phyloP scores from a whole-genome alignment of 2,797 vertebrate species.

The Scolopax bukidnonensis region DNA sequence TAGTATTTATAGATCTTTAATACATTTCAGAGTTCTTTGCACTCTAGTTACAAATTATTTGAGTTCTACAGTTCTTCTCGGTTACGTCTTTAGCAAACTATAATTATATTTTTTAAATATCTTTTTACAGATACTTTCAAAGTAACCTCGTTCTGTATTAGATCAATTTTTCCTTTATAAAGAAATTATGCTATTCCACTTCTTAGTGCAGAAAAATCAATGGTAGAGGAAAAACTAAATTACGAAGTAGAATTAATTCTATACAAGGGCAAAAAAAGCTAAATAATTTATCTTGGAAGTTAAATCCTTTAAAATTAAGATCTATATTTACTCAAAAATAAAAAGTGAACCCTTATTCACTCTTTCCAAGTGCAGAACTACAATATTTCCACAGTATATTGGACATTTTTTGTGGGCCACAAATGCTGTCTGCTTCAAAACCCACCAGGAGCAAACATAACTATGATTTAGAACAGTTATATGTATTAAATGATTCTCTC shows the following conservation, averaged over 20 bases:
- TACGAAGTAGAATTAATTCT: neutral
- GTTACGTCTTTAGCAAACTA: neutral
- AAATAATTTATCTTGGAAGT: neutral
- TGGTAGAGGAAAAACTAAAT: neutral
- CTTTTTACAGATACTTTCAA: neutral
- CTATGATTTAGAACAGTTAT: neutral
- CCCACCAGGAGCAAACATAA: neutral
- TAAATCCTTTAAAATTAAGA: neutral
- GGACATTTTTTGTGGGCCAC: neutral
- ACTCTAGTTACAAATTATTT: neutral
- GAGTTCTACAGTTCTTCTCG: neutral
- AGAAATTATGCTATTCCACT: neutral
- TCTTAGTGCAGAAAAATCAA: conserved; percentile 28
- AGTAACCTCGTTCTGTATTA: neutral
- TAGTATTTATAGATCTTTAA: neutral
- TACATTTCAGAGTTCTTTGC: neutral
- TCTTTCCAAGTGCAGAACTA: neutral
- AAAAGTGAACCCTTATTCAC: neutral
- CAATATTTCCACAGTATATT: neutral
- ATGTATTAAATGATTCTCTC: neutral
- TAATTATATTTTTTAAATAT: neutral
- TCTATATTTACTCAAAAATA: neutral
- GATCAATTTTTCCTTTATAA: neutral
- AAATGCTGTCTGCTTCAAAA: neutral
- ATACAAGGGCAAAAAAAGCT: neutral